phyloP scores from a whole-genome alignment of 2,888 invertebrate genomes.

The Tridacna gigas region DNA sequence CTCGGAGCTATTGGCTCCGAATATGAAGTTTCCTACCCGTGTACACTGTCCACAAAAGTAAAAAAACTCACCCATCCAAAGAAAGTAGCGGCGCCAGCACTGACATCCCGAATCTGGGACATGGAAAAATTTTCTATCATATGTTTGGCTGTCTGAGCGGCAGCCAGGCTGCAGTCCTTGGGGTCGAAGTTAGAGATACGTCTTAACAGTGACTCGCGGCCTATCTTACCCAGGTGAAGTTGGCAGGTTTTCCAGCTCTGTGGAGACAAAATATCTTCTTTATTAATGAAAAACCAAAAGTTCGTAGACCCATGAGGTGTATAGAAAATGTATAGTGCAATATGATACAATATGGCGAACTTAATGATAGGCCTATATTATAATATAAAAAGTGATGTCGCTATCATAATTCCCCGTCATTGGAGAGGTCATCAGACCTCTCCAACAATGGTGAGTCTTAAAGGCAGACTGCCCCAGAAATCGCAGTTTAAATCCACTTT shows the following conservation, averaged over 20 bases:
- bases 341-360: too few relatives aligned
- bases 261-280: background rate
- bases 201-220: slow-evolving; percentile 82
- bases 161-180: slow-evolving; percentile 72
- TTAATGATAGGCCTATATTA: too few relatives aligned
- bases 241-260: slow-evolving; percentile 82
- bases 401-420: too few relatives aligned
- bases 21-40: too few relatives aligned
- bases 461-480: too few relatives aligned
- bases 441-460: too few relatives aligned
- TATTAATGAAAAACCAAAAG: background rate
- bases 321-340: too few relatives aligned
- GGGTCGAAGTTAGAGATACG: slow-evolving; percentile 81
- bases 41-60: background rate
- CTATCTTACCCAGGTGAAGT: slow-evolving; percentile 81
- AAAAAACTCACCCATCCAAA: slow-evolving; percentile 81
- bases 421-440: too few relatives aligned
- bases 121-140: slow-evolving; percentile 74
- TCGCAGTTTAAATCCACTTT: too few relatives aligned
- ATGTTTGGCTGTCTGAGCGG: slow-evolving; percentile 75
- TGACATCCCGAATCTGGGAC: slow-evolving; percentile 82
- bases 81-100: slow-evolving; percentile 84
- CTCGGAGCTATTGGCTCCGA: too few relatives aligned
- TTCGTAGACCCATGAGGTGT: too few relatives aligned
- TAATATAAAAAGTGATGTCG: too few relatives aligned